Conservation (phyloP, 2,888 invertebrate species). For the Lobophora halterata region DNA sequence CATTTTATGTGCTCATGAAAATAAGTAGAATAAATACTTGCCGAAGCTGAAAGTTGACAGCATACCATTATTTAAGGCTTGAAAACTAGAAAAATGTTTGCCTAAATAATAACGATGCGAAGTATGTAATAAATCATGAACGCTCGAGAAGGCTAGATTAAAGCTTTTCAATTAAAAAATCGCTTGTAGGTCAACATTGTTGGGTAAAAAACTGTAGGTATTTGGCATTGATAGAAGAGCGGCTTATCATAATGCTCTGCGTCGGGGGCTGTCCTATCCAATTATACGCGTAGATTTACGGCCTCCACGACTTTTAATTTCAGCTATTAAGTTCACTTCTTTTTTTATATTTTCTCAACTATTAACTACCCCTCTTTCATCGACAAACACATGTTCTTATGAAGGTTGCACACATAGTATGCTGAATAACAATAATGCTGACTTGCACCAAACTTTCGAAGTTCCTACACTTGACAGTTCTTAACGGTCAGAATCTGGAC, state of each 20-base stretch:
- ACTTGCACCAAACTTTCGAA: too few species aligned
- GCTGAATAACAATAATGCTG: too few species aligned
- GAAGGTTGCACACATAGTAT: too few species aligned
- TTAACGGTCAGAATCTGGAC: too few species aligned
- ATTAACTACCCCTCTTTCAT: slow-evolving; percentile 24
- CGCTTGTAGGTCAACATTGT: slow-evolving; percentile 17
- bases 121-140: slow-evolving; percentile 24
- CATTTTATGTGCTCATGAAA: slow-evolving; percentile 3
- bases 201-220: slow-evolving; percentile 25
- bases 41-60: slow-evolving; percentile 3
- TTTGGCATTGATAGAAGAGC: slow-evolving; percentile 32
- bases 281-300: slow-evolving; percentile 41
- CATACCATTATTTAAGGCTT: slow-evolving; percentile 6
- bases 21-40: background rate
- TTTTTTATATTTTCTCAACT: slow-evolving; percentile 29
- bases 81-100: slow-evolving; percentile 20
- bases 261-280: slow-evolving; percentile 33
- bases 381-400: too few species aligned
- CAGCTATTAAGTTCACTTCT: slow-evolving; percentile 37
- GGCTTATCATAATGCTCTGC: slow-evolving; percentile 30
- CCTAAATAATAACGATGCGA: slow-evolving; percentile 14
- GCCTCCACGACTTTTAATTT: slow-evolving; percentile 35
- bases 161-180: slow-evolving; percentile 23
- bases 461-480: too few species aligned
- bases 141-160: slow-evolving; percentile 18